Evolutionary conservation across 1,140 invertebrate species (phyloP), one percentile per base, ranked within the genome.

Genomic region (Maconellicoccus hirsutus): DNA sequence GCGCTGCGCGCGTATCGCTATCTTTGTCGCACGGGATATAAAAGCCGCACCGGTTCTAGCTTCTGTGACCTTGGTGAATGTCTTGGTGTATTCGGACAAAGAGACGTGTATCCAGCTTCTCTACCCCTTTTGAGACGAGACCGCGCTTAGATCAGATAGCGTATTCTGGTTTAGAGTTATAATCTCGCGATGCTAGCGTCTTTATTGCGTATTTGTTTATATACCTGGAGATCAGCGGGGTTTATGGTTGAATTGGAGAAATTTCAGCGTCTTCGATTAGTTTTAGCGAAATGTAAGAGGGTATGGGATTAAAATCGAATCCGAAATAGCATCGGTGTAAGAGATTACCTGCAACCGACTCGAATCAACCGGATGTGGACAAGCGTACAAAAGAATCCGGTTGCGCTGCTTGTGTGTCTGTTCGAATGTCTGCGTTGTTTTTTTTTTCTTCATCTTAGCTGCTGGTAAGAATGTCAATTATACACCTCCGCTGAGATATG

Each of bases 51-150:
- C 61, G 61, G 61, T 66, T 66, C 25, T 26, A 66, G 61, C 61
- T 66, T 66, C 61, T 66, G 61, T 66, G 61, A 66, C 61, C 61
- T 66, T 66, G 61, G 61, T 66, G 61, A 66, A 66, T 66, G 61
- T 23, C 61, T 66, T 66, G 14, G 19, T 25, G 29, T 33, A 33
- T 16, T 66, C 21, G 61, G 61, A 66, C 61, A 66, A 66, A 66
- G 61, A 66, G 12, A 19, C 21, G 22, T 26, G 4, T 66, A 12
- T 66, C 22, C 61, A 14, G 22, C 61, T 66, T 25, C 61, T 52
- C 42, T 52, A 16, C 10, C 42, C 42, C 42, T 52, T 52, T 52
- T 3, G 42, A 14, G 42, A 52, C 4, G 42, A 52, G 42, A 52
- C 42, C 42, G 42, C 42, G 42, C 3, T 52, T 52, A 52, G 12